A percentile compares a stretch with the other conserved stretches of the same genome.
phyloP scores from a whole-genome alignment of 2,888 invertebrate species.

The Quadriops clusia region DNA sequence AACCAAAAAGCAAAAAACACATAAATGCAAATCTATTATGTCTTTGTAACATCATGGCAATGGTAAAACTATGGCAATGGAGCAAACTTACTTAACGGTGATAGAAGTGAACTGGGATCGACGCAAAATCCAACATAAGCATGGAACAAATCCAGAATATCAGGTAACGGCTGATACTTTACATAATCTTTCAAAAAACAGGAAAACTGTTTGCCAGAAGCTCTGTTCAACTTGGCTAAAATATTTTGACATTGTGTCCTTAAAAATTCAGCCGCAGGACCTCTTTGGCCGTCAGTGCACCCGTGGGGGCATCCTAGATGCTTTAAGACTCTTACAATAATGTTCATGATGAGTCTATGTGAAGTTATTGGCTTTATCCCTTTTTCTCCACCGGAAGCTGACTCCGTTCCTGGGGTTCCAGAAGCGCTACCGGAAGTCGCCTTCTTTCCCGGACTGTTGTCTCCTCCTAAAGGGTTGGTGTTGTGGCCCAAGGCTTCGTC shows the following conservation, averaged over 20 bases:
- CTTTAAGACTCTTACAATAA: slow-evolving; percentile 63
- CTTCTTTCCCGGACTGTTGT: slow-evolving; percentile 18
- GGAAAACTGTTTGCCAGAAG: slow-evolving; percentile 51
- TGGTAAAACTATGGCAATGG: too few relatives aligned
- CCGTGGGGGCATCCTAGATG: slow-evolving; percentile 93
- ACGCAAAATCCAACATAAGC: slow-evolving; percentile 92
- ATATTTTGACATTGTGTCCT: slow-evolving; percentile 77
- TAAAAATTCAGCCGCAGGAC: slow-evolving; percentile 82
- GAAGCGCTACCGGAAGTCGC: slow-evolving; percentile 35
- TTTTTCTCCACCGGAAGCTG: slow-evolving; percentile 36
- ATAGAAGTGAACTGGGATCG: slow-evolving; percentile 75
- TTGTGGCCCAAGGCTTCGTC: slow-evolving; percentile 41
- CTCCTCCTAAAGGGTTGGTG: slow-evolving; percentile 16
- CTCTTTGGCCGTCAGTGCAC: slow-evolving; percentile 73
- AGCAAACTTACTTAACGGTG: slow-evolving; percentile 69
- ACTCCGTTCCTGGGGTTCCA: slow-evolving; percentile 17
- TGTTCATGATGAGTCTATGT: slow-evolving; percentile 64
- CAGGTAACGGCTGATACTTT: slow-evolving; percentile 61
- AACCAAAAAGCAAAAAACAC: too few relatives aligned
- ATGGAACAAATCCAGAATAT: slow-evolving; percentile 88
- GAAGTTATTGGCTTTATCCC: slow-evolving; percentile 45
- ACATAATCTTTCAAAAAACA: slow-evolving; percentile 63
- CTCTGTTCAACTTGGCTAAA: slow-evolving; percentile 62
- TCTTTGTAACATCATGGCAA: too few relatives aligned
- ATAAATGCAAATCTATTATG: too few relatives aligned